Evolutionary conservation across 1,140 invertebrate genomes (phyloP), one percentile per base, ranked within the genome.

Genomic region (Himalopsyche phryganea): DNA sequence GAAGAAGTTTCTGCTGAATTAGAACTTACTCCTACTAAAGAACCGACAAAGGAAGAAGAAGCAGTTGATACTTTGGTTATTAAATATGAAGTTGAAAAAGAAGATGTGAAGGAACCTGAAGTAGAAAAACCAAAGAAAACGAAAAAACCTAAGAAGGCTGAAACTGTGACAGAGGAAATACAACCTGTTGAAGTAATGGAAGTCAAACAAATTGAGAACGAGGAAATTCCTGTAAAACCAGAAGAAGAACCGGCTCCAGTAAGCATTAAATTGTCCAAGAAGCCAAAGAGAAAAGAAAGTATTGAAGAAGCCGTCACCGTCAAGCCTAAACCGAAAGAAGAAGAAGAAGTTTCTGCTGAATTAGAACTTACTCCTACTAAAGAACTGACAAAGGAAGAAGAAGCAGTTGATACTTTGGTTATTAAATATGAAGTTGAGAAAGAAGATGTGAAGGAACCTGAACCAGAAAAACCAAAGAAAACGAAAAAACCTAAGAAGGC

Each of bases 361-460:
- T 15, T 53, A 32, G 40, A 44, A 44, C 19, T 11, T 1, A 41
- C 13, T n/a, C 32, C 51, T 19, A 36, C 19, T 36, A 59, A 58
- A 32, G 61, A 71, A 50, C 50, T 59, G 1, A 50, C 65, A 35
- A 63, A 71, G 38, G 67, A 68, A 50, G 56, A 66, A 35, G 57
- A 66, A 41, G 61, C 68, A 46, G 69, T 78, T 62, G 60, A 75
- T n/a, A 61, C 57, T 9, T 42, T 71, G 1, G 71, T 70, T 23
- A 71, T 75, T 28, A 49, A 71, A 71, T 33, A 47, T 46, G 38
- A 56, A 56, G 6, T 36, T 15, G n/a, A 65, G 46, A 63, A 62
- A 1, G 67, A 71, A 57, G 57, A 72, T 56, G 41, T 72, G 9
- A 66, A 71, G 46, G 60, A 63, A 45, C 40, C 33, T 35, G 53